Evolutionary conservation across 64 coral and sea anemone species (phyloP).

Genomic region (Anthopleura sola): DNA sequence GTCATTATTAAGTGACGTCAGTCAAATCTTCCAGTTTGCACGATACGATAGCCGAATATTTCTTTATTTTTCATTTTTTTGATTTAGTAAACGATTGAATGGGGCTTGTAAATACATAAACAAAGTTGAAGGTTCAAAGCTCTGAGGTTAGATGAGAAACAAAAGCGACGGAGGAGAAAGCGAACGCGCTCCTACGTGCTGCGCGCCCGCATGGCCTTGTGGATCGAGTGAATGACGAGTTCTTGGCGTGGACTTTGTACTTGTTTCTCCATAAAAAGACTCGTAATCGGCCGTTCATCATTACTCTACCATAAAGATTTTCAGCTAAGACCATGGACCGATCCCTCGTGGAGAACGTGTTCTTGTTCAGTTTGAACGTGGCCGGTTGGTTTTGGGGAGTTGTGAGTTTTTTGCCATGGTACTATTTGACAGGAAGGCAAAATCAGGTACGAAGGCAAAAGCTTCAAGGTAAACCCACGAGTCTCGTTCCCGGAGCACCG

Average conservation of each 20-base stretch:
- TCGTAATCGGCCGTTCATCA: not conserved
- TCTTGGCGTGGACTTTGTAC: constrained; percentile 57
- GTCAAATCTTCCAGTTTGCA: not conserved
- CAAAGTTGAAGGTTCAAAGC: not conserved
- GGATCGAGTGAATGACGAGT: constrained; percentile 17
- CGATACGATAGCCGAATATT: not conserved
- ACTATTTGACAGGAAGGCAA: constrained; percentile 81
- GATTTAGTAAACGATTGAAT: not conserved
- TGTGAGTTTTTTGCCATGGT: constrained; percentile 88
- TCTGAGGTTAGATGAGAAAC: not conserved
- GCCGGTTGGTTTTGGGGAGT: constrained; percentile 92
- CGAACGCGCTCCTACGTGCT: constrained; percentile 8
- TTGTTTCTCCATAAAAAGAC: constrained; percentile 19
- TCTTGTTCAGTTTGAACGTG: constrained; percentile 81
- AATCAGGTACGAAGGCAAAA: constrained; percentile 39
- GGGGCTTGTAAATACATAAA: not conserved
- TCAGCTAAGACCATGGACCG: constrained; percentile 45
- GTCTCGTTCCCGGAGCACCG: constrained; percentile 60
- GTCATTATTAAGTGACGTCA: not conserved
- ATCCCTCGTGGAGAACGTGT: constrained; percentile 76
- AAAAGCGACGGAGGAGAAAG: not conserved
- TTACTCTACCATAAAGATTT: not conserved
- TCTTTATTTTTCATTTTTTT: not conserved
- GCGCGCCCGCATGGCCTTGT: constrained; percentile 40
- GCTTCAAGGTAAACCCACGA: constrained; percentile 66